Evolutionary conservation across 2,797 vertebrate species (phyloP), one percentile per base, ranked within the genome.

Genomic region (Fringilla coelebs): DNA sequence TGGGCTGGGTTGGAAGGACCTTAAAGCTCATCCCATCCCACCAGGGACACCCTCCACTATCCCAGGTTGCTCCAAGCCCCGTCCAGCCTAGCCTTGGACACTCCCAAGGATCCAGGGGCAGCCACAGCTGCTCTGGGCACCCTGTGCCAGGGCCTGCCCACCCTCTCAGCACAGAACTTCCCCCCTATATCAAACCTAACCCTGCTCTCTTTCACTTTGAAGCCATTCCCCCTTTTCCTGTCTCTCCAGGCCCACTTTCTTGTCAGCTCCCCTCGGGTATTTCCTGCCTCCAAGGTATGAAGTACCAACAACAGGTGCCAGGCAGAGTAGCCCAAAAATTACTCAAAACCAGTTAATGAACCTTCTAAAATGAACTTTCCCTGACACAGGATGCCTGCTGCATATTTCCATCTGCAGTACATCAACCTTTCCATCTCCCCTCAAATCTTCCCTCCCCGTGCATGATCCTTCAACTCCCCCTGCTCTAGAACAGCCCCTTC

Each of bases 11-110:
- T 32, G 70, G 34, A 41, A 10, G 31, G 10, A 28, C 12, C 10
- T 36, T 36, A 48, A 74, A 74, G 0, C 6, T 0, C 41, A 48
- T 3, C 18, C 9, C 2, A 0, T 48, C 0, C 21, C 40, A 34
- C 18, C 12, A 66, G 38, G 52, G 46, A 60, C 62, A 75, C 13
- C 38, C 75, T 0, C 41, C 55, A 43, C 55, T 7, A 0, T 4
- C 32, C 55, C 78, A 75, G 22, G 32, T 0, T 38, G 57, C 49
- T 70, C 57, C 78, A 10, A 48, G 26, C 15, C 18, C 26, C 0
- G 0, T 36, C 31, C 48, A 62, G 0, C 17, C 63, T 49, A 49
- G 22, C 57, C 43, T 43, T 38, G 49, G 57, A 0, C 63, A 57
- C 9, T 63, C 0, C 32, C 78, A 70, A 57, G 21, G 48, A 55